Conservation (phyloP, 2,797 vertebrate genomes). For the Serranus cabrilla region DNA sequence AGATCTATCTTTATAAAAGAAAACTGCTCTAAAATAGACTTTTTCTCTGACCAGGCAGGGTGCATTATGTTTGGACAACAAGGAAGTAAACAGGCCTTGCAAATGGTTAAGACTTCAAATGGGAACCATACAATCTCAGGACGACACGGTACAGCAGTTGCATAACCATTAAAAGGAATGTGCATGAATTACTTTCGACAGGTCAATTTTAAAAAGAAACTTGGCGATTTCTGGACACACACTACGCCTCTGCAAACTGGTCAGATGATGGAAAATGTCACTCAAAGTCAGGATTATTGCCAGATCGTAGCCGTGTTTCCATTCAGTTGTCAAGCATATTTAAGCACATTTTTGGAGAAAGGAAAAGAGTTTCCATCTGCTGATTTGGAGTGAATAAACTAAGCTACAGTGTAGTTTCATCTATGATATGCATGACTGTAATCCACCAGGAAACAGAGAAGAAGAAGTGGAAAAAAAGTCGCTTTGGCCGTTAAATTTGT, state of each 20-base stretch:
- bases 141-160: constrained; percentile 57
- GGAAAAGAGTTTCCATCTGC: too few species aligned
- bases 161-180: constrained; percentile 78
- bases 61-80: constrained; percentile 47
- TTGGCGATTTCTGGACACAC: constrained; percentile 33
- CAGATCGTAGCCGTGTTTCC: constrained; percentile 14
- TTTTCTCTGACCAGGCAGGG: constrained; percentile 56
- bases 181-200: constrained; percentile 65
- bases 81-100: constrained; percentile 56
- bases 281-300: constrained; percentile 75
- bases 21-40: constrained; percentile 65
- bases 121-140: constrained; percentile 49
- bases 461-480: too few species aligned
- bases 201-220: constrained; percentile 37
- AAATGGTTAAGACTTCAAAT: constrained; percentile 64
- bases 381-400: too few species aligned
- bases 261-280: constrained; percentile 39
- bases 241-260: constrained; percentile 10
- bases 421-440: too few species aligned
- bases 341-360: too few species aligned
- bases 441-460: too few species aligned
- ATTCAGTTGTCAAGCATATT: too few species aligned
- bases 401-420: too few species aligned
- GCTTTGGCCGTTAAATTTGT: too few species aligned
- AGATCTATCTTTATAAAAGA: constrained; percentile 54